These are phyloP conservation scores for Synergus umbraculus DNA, from an alignment of 2,888 invertebrate genomes.

Conservation along the genomic window DNA sequence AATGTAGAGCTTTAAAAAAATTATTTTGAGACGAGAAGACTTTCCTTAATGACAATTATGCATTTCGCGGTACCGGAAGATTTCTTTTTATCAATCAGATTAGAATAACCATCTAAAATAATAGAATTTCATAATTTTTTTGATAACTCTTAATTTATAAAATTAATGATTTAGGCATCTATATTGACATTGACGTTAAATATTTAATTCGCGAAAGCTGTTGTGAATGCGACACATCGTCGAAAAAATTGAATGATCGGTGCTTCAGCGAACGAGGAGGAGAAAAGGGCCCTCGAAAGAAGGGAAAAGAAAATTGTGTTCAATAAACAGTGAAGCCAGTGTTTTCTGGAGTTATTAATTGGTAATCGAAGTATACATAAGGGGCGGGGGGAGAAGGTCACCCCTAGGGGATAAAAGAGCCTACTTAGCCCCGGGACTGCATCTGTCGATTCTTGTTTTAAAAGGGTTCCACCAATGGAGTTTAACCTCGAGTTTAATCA, in stretches of 20 bases:
- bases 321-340: slow-evolving; percentile 21
- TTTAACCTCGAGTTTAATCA: slow-evolving; percentile 27
- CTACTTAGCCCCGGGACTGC: slow-evolving; percentile 22
- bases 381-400: neutral
- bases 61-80: no score
- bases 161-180: neutral
- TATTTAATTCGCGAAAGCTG: neutral
- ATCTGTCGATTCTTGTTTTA: slow-evolving; percentile 35
- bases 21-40: neutral
- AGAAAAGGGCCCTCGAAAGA: slow-evolving; percentile 3
- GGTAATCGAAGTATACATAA: slow-evolving; percentile 23
- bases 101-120: no score
- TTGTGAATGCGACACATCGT: neutral
- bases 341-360: slow-evolving; percentile 37
- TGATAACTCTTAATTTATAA: neutral
- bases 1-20: neutral
- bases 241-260: neutral
- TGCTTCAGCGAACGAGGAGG: neutral
- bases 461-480: slow-evolving; percentile 26
- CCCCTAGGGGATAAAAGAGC: slow-evolving; percentile 31
- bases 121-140: neutral
- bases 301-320: slow-evolving; percentile 25
- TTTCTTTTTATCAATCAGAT: no score
- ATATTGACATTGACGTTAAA: neutral
- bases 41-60: neutral